Base-by-base conservation (phyloP, 1,140 invertebrate species). In the Pseudomyrmex cubaensis region DNA sequence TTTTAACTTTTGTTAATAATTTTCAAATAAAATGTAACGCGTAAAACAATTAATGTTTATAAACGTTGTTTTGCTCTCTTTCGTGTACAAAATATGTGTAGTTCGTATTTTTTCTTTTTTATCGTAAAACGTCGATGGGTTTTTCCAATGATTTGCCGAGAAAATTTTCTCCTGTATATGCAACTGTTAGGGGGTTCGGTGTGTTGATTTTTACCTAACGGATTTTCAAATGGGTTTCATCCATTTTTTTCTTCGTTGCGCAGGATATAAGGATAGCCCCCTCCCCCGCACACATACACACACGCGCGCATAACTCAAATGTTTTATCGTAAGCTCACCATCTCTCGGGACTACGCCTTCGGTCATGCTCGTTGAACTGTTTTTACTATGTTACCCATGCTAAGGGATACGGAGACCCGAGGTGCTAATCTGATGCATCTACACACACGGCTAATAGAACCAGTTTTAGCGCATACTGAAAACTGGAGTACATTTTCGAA, bases 381-480 rank as follows among this genome's bases (percentile, higher is more conserved):
- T 88, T 88, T 88, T 88, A 89, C 89, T 86, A 87, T 84, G 85
- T 70, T 86, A 87, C 85, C 85, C 87, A 84, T 87, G 69, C 82
- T 82, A 67, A 64, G 61, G 84, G 50, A 52, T 80, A 73, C 62
- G 73, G 73, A 50, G 66, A 80, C 61, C 63, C 83, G 86, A 84
- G 86, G 89, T 87, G 63, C 84, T 85, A 90, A 91, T 82, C 69
- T 72, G 86, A 90, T 90, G 89, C 83, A 77, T 85, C 66, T 78
- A 52, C 46, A 73, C 61, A 64, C 46, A 7, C 22, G 20, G 59
- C 44, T 25, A 67, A 69, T 73, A 83, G 54, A 87, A 86, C 72
- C 78, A 87, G 78, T 83, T 67, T 80, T 72, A 35, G 63, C 35
- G 54, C n/a, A 20, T 48, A 69, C 72, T 87, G 62, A 82, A 85